Evolutionary conservation across 2,113 vertebrate genomes (phyloP).

Genomic region (Bubo blakistoni): DNA sequence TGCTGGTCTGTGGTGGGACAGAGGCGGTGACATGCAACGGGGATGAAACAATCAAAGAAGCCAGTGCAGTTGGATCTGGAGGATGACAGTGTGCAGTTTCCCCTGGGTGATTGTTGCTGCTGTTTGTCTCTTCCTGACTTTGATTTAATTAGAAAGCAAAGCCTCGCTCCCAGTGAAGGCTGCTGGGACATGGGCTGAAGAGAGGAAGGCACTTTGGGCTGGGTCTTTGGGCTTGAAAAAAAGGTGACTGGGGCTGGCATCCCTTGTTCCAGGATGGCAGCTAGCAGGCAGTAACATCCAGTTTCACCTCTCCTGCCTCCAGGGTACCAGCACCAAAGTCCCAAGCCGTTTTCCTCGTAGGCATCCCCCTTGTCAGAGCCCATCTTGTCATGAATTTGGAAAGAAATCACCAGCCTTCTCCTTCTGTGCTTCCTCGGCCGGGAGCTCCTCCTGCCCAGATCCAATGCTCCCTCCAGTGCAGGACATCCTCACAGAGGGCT

Average conservation of each 20-base stretch:
- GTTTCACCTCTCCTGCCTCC: rapidly evolving
- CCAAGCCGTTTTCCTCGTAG: neutral
- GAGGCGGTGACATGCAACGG: rapidly evolving
- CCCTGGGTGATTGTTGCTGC: neutral
- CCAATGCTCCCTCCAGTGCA: rapidly evolving
- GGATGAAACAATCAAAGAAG: neutral
- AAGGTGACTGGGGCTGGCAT: neutral
- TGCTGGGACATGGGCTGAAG: neutral
- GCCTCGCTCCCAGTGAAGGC: neutral
- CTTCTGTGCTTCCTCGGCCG: too few relatives aligned
- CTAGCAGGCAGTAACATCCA: neutral
- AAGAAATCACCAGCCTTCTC: neutral
- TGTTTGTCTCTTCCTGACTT: neutral
- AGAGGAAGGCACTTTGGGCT: neutral
- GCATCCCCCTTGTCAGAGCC: neutral
- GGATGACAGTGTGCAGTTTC: neutral
- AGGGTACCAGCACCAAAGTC: neutral
- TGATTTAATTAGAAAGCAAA: neutral
- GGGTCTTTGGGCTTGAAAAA: neutral
- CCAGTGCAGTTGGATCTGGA: rapidly evolving
- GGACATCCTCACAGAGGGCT: too few relatives aligned
- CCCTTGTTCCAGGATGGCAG: too few relatives aligned
- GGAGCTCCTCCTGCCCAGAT: neutral
- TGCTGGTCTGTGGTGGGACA: neutral
- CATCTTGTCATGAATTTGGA: neutral